phyloP scores from a whole-genome alignment of 2,797 vertebrate species.

The Syngnathus acus region DNA sequence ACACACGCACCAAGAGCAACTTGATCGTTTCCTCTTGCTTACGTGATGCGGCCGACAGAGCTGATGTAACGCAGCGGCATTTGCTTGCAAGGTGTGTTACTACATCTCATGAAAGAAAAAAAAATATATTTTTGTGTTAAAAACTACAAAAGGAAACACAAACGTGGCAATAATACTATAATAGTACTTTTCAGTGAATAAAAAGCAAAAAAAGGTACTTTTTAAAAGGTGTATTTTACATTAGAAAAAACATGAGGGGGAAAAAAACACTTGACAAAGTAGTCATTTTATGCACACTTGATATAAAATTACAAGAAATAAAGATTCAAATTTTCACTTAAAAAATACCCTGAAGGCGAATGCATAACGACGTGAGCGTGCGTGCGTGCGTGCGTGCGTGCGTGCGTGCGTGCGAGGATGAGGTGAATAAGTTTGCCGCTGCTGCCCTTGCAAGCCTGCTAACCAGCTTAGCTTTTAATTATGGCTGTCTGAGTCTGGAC shows the following conservation, averaged over 20 bases:
- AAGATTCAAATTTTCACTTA: no score
- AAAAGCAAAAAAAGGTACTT: background rate
- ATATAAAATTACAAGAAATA: no score
- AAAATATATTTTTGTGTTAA: background rate
- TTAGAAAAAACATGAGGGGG: no score
- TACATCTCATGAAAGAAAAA: background rate
- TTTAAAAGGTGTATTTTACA: no score
- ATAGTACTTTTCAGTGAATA: no score
- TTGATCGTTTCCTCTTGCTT: constrained; percentile 4
- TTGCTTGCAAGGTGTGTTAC: background rate
- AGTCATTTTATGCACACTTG: no score
- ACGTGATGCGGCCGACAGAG: background rate
- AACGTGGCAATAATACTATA: background rate
- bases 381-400: background rate
- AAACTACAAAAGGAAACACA: background rate
- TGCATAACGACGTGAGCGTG: background rate
- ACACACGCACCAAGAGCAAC: background rate
- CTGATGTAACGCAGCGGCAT: background rate
- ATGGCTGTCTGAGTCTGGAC: constrained; percentile 35
- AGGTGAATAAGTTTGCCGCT: constrained; percentile 22
- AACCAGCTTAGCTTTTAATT: constrained; percentile 56
- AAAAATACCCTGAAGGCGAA: no score
- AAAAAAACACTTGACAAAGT: background rate
- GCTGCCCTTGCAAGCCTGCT: constrained; percentile 35
- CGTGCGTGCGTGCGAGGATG: background rate